Evolutionary conservation across 2,888 invertebrate genomes (phyloP), one percentile per base, ranked within the genome.

Genomic region (Hylaea fasciaria): DNA sequence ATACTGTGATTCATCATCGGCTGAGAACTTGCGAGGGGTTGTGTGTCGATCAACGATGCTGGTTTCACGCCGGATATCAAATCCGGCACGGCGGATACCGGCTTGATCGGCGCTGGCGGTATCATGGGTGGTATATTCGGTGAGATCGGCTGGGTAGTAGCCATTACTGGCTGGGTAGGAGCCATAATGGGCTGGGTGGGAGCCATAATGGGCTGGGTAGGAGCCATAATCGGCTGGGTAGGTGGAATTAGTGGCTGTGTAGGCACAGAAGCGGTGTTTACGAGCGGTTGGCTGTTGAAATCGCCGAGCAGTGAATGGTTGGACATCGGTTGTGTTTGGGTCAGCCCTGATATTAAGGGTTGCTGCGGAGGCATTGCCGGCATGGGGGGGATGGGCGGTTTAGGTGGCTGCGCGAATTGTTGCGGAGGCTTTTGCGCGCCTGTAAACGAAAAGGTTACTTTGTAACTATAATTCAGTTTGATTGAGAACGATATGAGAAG

Each of bases 61-160:
- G 71, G 85, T 70, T 89, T 87, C 0, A 88, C 86, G 0, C 84
- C 87, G 0, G 92, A 87, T 40, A 89, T 90, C 2, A 90, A 66
- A 69, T 91, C 90, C 0, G 91, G 90, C 0, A 90, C 81, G 0
- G 77, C 12, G 0, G 22, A 22, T 5, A 22, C 22, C 22, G 79
- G 68, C 1, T 76, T 64, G 12, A 65, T 53, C 13, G 61, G 56
- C 16, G 61, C 56, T n/a, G 80, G 72, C 9, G 70, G 52, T 2
- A 65, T 14, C 55, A 66, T 56, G 16, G 60, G 55, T 12, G 60
- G 60, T 10, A 59, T 53, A 11, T 47, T 44, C 8, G 72, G 13
- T 10, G 51, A 17, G 22, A 62, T 14, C n/a, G 62, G 62, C 17
- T 60, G 64, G 14, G 50, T 60, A 28, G 65, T 43, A 10, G 58